Evolutionary conservation across 1,140 invertebrate species (phyloP).

Genomic region (Lanistes nyassanus): DNA sequence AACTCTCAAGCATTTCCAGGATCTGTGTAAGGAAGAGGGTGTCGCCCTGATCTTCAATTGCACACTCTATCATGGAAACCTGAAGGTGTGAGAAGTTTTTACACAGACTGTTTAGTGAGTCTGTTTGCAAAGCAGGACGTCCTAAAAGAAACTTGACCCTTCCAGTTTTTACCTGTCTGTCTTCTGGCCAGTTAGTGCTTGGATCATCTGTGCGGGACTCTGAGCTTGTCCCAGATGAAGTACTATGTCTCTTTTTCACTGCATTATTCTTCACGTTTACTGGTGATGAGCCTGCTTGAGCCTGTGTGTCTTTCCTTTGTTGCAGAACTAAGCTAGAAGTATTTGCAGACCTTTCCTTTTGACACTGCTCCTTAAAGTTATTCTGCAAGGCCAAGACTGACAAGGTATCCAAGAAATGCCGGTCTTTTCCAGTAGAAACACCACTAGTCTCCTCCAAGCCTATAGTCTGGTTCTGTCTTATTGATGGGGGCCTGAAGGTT

Average conservation of each 20-base stretch:
- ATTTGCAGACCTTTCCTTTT: not conserved
- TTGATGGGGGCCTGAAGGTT: too few relatives aligned
- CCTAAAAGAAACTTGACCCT: slow-evolving; percentile 11
- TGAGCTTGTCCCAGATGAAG: not conserved
- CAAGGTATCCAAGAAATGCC: slow-evolving; percentile 16
- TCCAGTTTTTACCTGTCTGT: slow-evolving; percentile 9
- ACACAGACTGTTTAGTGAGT: not conserved
- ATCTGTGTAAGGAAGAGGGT: not conserved
- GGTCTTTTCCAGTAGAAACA: not conserved
- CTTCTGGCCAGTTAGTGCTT: not conserved
- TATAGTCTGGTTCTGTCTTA: too few relatives aligned
- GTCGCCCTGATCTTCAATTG: slow-evolving; percentile 4
- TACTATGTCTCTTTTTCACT: not conserved
- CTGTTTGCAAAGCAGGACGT: not conserved
- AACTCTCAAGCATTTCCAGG: slow-evolving; percentile 11
- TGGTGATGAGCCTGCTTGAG: slow-evolving; percentile 6
- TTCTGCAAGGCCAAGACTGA: not conserved
- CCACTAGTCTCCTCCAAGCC: too few relatives aligned
- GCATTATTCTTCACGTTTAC: not conserved
- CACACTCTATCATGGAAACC: not conserved
- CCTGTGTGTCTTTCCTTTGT: slow-evolving; percentile 9
- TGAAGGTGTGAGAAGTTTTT: slow-evolving; percentile 1
- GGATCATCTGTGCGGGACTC: not conserved
- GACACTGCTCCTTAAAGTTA: not conserved
- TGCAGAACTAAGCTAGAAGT: not conserved